Percentiles rank a stretch among this genome's conserved stretches.
Conservation (phyloP, 2,888 invertebrate genomes). For the Cosmia trapezina region DNA sequence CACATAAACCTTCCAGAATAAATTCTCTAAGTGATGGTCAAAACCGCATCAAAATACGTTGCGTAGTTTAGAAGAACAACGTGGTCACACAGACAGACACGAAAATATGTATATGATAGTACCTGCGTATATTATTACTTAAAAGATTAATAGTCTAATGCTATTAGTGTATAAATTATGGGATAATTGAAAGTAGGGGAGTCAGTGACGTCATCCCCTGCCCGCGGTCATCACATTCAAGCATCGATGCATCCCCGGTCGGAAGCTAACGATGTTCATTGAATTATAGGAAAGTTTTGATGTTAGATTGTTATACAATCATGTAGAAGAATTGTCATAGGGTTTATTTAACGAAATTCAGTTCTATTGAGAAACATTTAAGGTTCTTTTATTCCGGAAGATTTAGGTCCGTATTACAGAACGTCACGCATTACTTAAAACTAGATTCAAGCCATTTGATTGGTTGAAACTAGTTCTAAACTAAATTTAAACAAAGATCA, state of each 20-base stretch:
- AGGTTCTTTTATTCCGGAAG: not conserved
- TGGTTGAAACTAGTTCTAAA: too few species aligned
- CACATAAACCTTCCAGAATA: too few species aligned
- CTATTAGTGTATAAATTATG: slow-evolving; percentile 55
- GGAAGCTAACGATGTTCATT: slow-evolving; percentile 36
- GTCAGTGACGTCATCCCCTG: slow-evolving; percentile 50
- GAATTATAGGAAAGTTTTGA: slow-evolving; percentile 34
- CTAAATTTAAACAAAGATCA: too few species aligned
- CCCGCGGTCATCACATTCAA: slow-evolving; percentile 37
- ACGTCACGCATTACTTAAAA: too few species aligned
- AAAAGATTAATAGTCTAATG: slow-evolving; percentile 37
- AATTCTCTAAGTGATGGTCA: too few species aligned
- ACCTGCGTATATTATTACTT: slow-evolving; percentile 13
- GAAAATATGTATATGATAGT: not conserved
- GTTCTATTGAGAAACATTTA: not conserved
- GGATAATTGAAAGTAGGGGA: slow-evolving; percentile 51
- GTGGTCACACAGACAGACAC: too few species aligned
- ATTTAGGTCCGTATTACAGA: too few species aligned
- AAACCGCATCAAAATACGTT: too few species aligned
- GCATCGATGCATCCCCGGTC: slow-evolving; percentile 38
- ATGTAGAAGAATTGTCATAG: slow-evolving; percentile 10
- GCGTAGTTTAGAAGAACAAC: too few species aligned
- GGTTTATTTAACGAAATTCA: not conserved
- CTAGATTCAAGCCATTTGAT: too few species aligned
- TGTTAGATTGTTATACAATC: slow-evolving; percentile 13